Evolutionary conservation across 2,113 vertebrate genomes (phyloP), one percentile per base, ranked within the genome.

Genomic region (Megaceryle maxima): DNA sequence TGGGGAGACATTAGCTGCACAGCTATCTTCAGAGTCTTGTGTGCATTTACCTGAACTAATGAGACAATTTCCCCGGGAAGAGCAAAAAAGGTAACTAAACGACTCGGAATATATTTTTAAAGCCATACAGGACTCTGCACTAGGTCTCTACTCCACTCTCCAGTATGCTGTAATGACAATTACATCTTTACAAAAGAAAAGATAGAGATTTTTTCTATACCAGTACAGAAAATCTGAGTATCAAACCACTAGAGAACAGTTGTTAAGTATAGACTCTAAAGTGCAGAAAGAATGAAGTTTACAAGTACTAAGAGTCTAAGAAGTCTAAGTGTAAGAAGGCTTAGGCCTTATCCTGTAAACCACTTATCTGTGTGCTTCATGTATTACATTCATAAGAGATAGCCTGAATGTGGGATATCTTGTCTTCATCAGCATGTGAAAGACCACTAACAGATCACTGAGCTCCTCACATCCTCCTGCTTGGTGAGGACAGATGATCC

Each of bases 361-460:
- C 60, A 94, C 39, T 96, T 88, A 75, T 90, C 79, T 72, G 24
- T 72, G 57, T 68, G 39, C 80, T 91, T 88, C 39, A n/a, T 68
- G 8, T 39, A 13, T 37, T 59, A 35, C 51, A 81, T 67, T 87
- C 50, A 74, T 63, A 77, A 63, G 48, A 88, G 41, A 50, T 18
- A 25, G 11, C 19, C 44, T 86, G 60, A 59, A 35, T 55, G 24
- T 13, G 18, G 72, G 16, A 11, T 69, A 16, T 37, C n/a, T 76
- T 72, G 46, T 66, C 44, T 28, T 59, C 26, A 33, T 41, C 44
- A 70, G 13, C 0, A 1, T 5, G 9, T 0, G 0, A 72, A 56
- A 50, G 29, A 64, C 41, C 35, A 10, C 59, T 37, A 37, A 50
- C 15, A 29, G 29, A 62, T 2, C 10, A 41, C 7, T 0, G 0